Conservation (phyloP, 2,113 vertebrate genomes). For the Coptodon bakossiorum region DNA sequence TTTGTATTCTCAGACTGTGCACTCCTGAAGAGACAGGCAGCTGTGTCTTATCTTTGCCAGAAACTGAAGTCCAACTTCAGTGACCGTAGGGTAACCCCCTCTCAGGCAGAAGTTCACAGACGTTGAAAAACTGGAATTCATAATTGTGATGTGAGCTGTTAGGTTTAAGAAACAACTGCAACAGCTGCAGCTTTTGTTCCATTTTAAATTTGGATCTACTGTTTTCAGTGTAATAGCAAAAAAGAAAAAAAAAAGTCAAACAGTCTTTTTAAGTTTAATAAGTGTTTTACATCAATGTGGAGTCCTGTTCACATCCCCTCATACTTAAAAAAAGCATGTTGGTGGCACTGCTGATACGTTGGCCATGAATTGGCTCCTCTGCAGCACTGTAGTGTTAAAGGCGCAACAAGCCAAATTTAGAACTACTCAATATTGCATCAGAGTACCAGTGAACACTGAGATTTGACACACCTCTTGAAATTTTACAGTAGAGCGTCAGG, state of each 20-base stretch:
- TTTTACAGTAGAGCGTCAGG: background rate
- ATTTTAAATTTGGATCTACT: background rate
- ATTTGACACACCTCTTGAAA: background rate
- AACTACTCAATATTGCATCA: background rate
- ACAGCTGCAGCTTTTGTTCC: background rate
- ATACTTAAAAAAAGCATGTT: background rate
- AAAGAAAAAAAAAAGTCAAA: background rate
- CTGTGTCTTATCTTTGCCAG: background rate
- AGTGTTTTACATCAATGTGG: background rate
- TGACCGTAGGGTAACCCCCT: background rate
- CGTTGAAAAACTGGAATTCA: background rate
- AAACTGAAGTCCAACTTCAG: background rate
- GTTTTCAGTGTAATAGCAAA: background rate
- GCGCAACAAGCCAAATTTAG: background rate
- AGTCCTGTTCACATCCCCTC: background rate
- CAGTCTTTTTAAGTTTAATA: background rate
- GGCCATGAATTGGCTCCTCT: background rate
- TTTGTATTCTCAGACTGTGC: background rate
- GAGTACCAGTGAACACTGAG: background rate
- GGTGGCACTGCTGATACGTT: background rate
- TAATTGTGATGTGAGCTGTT: background rate
- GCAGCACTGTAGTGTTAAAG: background rate
- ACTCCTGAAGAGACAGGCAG: background rate
- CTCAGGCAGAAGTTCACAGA: background rate
- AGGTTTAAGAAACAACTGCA: background rate